Evolutionary conservation across 2,797 vertebrate genomes (phyloP).

Genomic region (Chaunax sp.): DNA sequence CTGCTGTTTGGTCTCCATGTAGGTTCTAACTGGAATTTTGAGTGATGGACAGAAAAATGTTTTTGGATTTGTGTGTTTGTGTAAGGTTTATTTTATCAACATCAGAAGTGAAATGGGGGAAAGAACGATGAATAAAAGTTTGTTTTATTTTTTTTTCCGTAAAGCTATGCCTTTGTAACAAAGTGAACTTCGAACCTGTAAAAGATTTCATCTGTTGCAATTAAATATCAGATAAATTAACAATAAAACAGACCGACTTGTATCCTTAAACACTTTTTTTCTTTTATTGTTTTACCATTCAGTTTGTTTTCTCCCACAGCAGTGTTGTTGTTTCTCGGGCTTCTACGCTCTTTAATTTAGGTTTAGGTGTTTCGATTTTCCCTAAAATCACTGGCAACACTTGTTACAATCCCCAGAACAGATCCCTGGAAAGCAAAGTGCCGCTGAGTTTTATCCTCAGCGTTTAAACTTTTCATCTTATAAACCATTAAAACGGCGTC

Average conservation of each 20-base stretch:
- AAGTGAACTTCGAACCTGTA: constrained; percentile 72
- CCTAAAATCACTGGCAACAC: constrained; percentile 24
- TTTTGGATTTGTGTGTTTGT: constrained; percentile 64
- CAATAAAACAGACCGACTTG: constrained; percentile 79
- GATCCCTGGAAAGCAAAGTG: constrained; percentile 61
- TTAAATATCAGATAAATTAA: constrained; percentile 72
- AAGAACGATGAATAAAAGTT: constrained; percentile 49
- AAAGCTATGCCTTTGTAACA: constrained; percentile 67
- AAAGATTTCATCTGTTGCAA: constrained; percentile 76
- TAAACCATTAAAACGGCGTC: constrained; percentile 42
- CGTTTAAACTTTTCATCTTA: constrained; percentile 48
- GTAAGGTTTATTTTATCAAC: constrained; percentile 74
- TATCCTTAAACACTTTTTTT: constrained; percentile 66
- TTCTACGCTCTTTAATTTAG: constrained; percentile 3
- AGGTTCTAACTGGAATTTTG: constrained; percentile 80
- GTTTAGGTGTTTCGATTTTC: constrained; percentile 16
- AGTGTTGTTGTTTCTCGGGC: constrained; percentile 21
- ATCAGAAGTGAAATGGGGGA: constrained; percentile 44
- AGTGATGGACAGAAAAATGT: constrained; percentile 55
- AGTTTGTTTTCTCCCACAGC: constrained; percentile 31
- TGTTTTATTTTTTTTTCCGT: constrained; percentile 58
- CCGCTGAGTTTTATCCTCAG: constrained; percentile 53
- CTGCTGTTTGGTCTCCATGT: constrained; percentile 72
- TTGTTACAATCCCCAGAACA: constrained; percentile 16
- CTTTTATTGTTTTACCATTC: constrained; percentile 53